Evolutionary conservation across 2,113 vertebrate genomes (phyloP).

Genomic region (Ranitomeya variabilis): DNA sequence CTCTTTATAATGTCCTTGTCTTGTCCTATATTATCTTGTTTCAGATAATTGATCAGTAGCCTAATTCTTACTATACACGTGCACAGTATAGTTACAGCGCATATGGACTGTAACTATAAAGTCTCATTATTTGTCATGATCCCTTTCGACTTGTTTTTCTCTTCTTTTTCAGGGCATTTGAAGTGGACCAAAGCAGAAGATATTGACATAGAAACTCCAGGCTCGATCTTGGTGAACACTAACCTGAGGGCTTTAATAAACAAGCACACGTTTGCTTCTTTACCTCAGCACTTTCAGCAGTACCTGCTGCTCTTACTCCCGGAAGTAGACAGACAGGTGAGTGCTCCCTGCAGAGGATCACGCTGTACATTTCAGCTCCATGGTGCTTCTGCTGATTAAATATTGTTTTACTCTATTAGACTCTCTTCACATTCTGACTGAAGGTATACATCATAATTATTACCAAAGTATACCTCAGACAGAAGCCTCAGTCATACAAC

Average conservation of each 20-base stretch:
- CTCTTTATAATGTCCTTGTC: too few species aligned
- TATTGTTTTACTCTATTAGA: neutral
- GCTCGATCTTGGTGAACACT: conserved; percentile 87
- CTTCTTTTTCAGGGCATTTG: conserved; percentile 79
- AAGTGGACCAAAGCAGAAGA: conserved; percentile 88
- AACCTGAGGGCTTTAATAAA: conserved; percentile 88
- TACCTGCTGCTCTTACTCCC: conserved; percentile 86
- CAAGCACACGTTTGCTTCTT: conserved; percentile 86
- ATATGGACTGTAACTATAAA: neutral
- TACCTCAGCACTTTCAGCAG: conserved; percentile 86
- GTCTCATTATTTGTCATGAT: neutral
- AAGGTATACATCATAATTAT: too few species aligned
- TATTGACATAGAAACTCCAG: conserved; percentile 88
- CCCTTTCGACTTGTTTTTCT: conserved; percentile 62
- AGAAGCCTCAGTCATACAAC: too few species aligned
- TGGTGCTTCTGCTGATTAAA: neutral
- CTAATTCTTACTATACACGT: neutral
- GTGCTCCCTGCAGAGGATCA: conserved; percentile 53
- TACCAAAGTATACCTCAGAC: too few species aligned
- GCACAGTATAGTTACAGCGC: neutral
- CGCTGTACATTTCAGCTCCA: neutral
- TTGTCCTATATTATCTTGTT: too few species aligned
- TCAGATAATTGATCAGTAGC: too few species aligned
- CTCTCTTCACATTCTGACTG: too few species aligned
- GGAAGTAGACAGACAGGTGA: conserved; percentile 87